Percentiles rank a stretch among this genome's conserved stretches.
phyloP scores from a whole-genome alignment of 1,140 invertebrate species.

The Diabrotica virgifera region DNA sequence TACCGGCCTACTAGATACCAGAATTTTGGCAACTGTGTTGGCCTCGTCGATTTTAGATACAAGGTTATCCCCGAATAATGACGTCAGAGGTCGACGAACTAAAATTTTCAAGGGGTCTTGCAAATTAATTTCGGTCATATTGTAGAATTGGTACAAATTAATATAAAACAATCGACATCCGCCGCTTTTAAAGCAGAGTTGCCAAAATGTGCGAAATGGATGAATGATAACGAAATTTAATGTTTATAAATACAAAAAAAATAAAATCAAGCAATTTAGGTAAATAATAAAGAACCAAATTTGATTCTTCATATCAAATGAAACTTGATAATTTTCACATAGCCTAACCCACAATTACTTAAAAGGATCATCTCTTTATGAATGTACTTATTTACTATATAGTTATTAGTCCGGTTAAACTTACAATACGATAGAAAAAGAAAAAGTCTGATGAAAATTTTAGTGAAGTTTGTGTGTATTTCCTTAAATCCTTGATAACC shows the following conservation, averaged over 20 bases:
- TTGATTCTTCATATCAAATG: too few species aligned
- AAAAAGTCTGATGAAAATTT: too few species aligned
- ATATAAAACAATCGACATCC: conserved; percentile 18
- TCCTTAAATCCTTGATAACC: too few species aligned
- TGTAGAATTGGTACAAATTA: conserved; percentile 26
- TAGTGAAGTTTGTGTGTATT: too few species aligned
- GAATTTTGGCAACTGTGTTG: conserved; percentile 3
- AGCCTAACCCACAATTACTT: too few species aligned
- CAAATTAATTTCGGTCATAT: conserved; percentile 15
- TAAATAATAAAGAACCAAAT: too few species aligned
- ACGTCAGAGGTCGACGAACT: conserved; percentile 30
- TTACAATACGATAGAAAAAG: too few species aligned
- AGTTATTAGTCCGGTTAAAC: too few species aligned
- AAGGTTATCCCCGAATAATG: conserved; percentile 22
- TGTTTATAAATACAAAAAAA: background rate
- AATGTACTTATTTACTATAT: too few species aligned
- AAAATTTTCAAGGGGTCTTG: conserved; percentile 26
- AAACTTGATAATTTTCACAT: too few species aligned
- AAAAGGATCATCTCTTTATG: too few species aligned
- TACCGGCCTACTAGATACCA: background rate
- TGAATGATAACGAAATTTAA: background rate
- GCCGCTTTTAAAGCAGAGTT: background rate
- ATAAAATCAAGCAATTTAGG: too few species aligned
- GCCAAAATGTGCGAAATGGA: background rate
- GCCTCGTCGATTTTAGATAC: conserved; percentile 18